Percentiles rank a stretch among this genome's conserved stretches.
Conservation (phyloP, 1,140 invertebrate genomes). For the Notospermus geniculatus region DNA sequence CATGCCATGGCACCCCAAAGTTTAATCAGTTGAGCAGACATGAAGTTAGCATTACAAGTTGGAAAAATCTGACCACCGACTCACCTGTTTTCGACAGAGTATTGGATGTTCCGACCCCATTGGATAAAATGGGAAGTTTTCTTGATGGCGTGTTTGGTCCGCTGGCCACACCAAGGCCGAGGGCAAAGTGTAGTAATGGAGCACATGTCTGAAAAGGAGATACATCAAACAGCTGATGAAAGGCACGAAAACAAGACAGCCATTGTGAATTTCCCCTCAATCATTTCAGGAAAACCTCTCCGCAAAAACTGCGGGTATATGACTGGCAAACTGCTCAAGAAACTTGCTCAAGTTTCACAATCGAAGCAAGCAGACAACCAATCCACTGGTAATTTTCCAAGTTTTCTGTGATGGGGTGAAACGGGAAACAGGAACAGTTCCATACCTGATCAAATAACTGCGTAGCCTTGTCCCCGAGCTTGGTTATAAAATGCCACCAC, state of each 20-base stretch:
- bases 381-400: too few relatives aligned
- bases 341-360: too few relatives aligned
- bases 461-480: conserved; percentile 37
- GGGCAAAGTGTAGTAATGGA: conserved; percentile 3
- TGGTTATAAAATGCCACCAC: conserved; percentile 48
- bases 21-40: too few relatives aligned
- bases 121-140: neutral
- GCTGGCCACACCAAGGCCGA: neutral
- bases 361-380: too few relatives aligned
- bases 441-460: conserved; percentile 47
- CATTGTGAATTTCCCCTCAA: too few relatives aligned
- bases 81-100: too few relatives aligned
- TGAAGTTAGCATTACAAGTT: too few relatives aligned
- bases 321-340: too few relatives aligned
- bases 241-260: neutral
- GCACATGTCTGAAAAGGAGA: conserved; percentile 9
- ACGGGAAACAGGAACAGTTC: conserved; percentile 8
- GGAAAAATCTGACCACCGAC: neutral
- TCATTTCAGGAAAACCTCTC: too few relatives aligned
- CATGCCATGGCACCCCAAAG: too few relatives aligned
- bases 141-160: neutral
- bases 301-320: too few relatives aligned
- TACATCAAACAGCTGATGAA: neutral
- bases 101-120: neutral
- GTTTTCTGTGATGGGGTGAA: too few relatives aligned